Evolutionary conservation across 1,140 invertebrate species (phyloP).

Genomic region (Goniozus legneri): DNA sequence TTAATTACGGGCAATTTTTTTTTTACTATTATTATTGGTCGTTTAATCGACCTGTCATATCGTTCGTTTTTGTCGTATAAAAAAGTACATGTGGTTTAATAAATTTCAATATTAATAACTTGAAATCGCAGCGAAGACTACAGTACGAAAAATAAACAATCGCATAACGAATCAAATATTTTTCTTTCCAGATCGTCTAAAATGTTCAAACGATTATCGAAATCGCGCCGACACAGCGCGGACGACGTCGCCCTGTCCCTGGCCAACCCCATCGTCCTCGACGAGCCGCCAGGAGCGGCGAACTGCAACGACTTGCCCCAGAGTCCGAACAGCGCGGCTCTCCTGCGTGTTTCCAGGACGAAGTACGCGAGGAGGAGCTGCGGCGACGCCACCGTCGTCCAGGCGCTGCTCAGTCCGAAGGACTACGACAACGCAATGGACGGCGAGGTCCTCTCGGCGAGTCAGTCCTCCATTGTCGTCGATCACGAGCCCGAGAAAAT

Average conservation of each 20-base stretch:
- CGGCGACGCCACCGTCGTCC: slow-evolving; percentile 38
- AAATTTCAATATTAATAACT: too few species aligned
- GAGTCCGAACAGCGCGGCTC: slow-evolving; percentile 25
- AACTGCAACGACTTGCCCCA: slow-evolving; percentile 28
- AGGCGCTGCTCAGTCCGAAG: slow-evolving; percentile 31
- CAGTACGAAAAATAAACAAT: too few species aligned
- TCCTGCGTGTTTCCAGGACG: slow-evolving; percentile 36
- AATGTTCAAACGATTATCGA: slow-evolving; percentile 51
- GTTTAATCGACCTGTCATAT: too few species aligned
- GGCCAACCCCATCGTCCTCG: slow-evolving; percentile 25
- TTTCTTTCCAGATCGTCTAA: slow-evolving; percentile 10
- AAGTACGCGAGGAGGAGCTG: slow-evolving; percentile 47
- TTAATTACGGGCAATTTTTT: too few species aligned
- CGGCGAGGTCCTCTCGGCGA: too few species aligned
- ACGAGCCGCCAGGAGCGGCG: slow-evolving; percentile 31
- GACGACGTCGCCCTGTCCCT: slow-evolving; percentile 38
- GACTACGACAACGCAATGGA: slow-evolving; percentile 33
- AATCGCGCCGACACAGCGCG: slow-evolving; percentile 47
- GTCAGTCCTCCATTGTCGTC: slow-evolving; percentile 56
- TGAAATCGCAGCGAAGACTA: too few species aligned
- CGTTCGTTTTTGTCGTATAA: too few species aligned
- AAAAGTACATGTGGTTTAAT: too few species aligned
- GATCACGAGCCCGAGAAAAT: slow-evolving; percentile 53
- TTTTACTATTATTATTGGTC: too few species aligned
- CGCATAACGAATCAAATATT: too few species aligned